Conservation (phyloP, 2,797 vertebrate species). For the Molothrus aeneus region DNA sequence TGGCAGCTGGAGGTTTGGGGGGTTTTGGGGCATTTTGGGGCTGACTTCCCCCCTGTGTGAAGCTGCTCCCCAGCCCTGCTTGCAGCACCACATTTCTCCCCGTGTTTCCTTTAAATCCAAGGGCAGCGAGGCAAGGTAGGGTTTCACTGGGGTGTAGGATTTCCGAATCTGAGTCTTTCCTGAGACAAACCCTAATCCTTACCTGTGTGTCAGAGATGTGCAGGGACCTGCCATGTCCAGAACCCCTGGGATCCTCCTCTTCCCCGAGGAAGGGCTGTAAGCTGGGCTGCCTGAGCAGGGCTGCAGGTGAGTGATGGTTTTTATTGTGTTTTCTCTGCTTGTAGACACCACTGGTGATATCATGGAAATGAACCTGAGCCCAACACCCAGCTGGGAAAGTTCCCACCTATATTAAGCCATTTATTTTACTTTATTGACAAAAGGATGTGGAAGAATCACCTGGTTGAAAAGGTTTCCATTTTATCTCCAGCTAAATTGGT, state of each 20-base stretch:
- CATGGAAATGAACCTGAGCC: not conserved
- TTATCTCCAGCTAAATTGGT: not conserved
- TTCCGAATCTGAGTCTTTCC: slow-evolving; percentile 74
- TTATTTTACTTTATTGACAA: not conserved
- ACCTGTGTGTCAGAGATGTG: not conserved
- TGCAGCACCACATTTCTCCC: not conserved
- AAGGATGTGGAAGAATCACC: not conserved
- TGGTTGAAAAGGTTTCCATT: not conserved
- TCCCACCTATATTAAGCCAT: not conserved
- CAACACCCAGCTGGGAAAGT: not conserved
- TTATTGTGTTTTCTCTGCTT: not conserved
- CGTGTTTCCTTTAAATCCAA: slow-evolving; percentile 59
- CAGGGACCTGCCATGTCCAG: not conserved
- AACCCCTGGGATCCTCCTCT: not conserved
- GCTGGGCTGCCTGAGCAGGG: not conserved
- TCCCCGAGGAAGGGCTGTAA: not conserved
- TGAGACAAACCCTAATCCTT: slow-evolving; percentile 58
- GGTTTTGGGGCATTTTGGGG: not conserved
- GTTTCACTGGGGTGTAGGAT: slow-evolving; percentile 62
- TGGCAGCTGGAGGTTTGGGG: not conserved
- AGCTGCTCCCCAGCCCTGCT: not conserved
- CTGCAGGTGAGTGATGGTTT: slow-evolving; percentile 50
- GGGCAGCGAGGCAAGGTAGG: slow-evolving; percentile 40
- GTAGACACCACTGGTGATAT: no score
- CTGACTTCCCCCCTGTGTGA: fast-evolving